Percentiles rank a stretch among this genome's conserved stretches.
Evolutionary conservation across 2,888 invertebrate genomes (phyloP).

Genomic region (Drepanosiphum platanoidis): DNA sequence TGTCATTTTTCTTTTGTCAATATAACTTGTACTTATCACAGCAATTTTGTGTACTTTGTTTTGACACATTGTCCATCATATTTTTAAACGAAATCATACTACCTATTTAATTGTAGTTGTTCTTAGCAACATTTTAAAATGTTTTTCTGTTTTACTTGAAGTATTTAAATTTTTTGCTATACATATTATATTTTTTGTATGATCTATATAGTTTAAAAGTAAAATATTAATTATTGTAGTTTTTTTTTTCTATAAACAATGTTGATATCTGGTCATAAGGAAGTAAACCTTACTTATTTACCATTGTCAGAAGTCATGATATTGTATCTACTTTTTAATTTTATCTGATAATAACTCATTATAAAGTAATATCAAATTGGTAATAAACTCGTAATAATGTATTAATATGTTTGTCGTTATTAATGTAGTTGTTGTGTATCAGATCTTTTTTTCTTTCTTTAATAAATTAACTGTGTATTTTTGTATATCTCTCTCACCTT

Average conservation of each 20-base stretch:
- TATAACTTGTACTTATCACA: slow-evolving; percentile 54
- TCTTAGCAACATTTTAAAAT: slow-evolving; percentile 59
- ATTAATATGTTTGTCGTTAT: slow-evolving; percentile 50
- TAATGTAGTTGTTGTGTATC: slow-evolving; percentile 29
- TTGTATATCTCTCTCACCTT: neutral
- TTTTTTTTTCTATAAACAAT: slow-evolving; percentile 50
- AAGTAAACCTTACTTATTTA: slow-evolving; percentile 48
- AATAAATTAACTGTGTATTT: neutral
- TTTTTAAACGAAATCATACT: slow-evolving; percentile 54
- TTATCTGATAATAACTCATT: slow-evolving; percentile 62
- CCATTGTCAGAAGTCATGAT: slow-evolving; percentile 44
- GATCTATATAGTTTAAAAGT: slow-evolving; percentile 59
- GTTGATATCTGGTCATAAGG: slow-evolving; percentile 41
- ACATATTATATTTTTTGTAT: slow-evolving; percentile 62
- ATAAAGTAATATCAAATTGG: slow-evolving; percentile 58
- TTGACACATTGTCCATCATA: slow-evolving; percentile 50
- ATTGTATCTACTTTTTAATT: slow-evolving; percentile 61
- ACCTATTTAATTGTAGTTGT: slow-evolving; percentile 54
- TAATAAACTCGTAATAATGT: slow-evolving; percentile 62
- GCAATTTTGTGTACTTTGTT: slow-evolving; percentile 56
- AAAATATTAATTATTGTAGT: slow-evolving; percentile 57
- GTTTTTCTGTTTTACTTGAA: slow-evolving; percentile 54
- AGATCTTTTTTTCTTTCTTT: neutral
- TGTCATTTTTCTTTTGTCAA: slow-evolving; percentile 52
- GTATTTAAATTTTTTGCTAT: slow-evolving; percentile 58